Evolutionary conservation across 2,797 vertebrate species (phyloP).

Genomic region (Acanthurus lineatus): DNA sequence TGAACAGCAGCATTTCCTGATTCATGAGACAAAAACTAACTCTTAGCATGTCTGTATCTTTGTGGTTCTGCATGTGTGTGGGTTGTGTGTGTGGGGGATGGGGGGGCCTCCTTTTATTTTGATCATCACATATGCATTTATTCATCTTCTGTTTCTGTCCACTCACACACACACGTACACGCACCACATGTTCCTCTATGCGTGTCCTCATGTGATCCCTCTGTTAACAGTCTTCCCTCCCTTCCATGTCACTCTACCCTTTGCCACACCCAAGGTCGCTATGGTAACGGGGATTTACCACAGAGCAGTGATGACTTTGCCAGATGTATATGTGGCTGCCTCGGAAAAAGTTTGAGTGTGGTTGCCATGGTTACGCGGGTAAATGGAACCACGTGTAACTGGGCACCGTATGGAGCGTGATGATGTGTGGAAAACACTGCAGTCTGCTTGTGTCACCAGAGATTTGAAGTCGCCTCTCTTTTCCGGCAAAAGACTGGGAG

Average conservation of each 20-base stretch:
- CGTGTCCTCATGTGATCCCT: constrained; percentile 59
- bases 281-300: constrained; percentile 77
- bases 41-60: too few species aligned
- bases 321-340: constrained; percentile 64
- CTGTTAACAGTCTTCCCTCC: constrained; percentile 36
- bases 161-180: constrained; percentile 21
- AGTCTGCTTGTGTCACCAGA: constrained; percentile 25
- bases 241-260: constrained; percentile 23
- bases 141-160: constrained; percentile 7
- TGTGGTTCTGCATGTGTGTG: too few species aligned
- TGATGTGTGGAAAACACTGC: constrained; percentile 46
- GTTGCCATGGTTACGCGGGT: constrained; percentile 74
- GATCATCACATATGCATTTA: constrained; percentile 7
- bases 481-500: constrained; percentile 31
- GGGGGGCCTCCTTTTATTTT: constrained; percentile 24
- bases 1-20: constrained; percentile 45
- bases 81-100: not conserved
- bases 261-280: constrained; percentile 74
- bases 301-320: constrained; percentile 69
- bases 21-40: constrained; percentile 39
- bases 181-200: constrained; percentile 49
- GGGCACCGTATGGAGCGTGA: constrained; percentile 7
- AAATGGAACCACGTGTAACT: constrained; percentile 63
- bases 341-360: constrained; percentile 69
- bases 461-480: constrained; percentile 26